Evolutionary conservation across 92 coral and sea anemone genomes (phyloP), one percentile per base, ranked within the genome.

Genomic region (Umimayanthus chanpuru): DNA sequence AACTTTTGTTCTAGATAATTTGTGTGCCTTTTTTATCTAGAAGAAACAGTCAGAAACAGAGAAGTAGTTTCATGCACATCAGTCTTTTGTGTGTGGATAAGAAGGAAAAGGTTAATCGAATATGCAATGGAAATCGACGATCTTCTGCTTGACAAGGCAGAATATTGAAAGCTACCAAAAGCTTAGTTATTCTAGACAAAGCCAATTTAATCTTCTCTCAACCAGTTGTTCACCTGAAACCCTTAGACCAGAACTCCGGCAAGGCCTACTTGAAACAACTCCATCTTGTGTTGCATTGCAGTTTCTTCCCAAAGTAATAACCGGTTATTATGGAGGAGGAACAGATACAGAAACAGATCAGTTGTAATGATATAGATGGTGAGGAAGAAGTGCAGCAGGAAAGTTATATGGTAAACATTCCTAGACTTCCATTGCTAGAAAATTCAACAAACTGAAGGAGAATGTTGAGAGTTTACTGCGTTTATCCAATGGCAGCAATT

Each of bases 31-130:
- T 79, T 79, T 53, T 44, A 79, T 53, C 40, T 79, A 12, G 82
- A 79, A 79, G 82, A 25, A 79, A 79, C 82, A 79, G 82, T 43
- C 53, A 79, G 82, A 23, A 79, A 79, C 66, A 79, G 82, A 25
- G 68, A 47, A 53, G 68, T 2, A 79, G 20, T n/a, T 26, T 79
- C 82, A 55, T 79, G 82, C 18, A 79, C 82, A 11, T 79, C 82
- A 49, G 10, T 28, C 14, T 6, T 41, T 15, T 50, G 82, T 53
- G 39, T 55, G 8, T 53, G 82, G 82, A 32, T 79, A 12, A 79
- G 39, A 6, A 79, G 68, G 21, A 79, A 79, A n/a, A 79, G 82
- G 82, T 9, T 79, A 9, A 79, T 50, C 39, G 82, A 79, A 56
- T 25, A 3, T 79, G 82, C 82, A 47, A n/a, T 79, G 20, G 41